Evolutionary conservation across 2,888 invertebrate genomes (phyloP).

Genomic region (Enoplolaimus lenunculus): DNA sequence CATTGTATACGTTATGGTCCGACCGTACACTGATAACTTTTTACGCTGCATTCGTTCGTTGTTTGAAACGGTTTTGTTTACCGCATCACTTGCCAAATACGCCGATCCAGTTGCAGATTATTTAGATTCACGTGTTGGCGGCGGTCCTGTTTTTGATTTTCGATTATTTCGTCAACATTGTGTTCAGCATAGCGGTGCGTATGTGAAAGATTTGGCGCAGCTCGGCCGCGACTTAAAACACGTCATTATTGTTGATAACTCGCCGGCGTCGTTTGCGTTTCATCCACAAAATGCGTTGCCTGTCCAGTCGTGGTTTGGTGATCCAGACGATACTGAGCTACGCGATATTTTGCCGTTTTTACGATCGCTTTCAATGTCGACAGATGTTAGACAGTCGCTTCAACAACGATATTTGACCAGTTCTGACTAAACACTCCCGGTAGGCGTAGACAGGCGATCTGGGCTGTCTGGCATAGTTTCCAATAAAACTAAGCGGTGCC

Average conservation of each 20-base stretch:
- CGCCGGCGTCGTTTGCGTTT: conserved; percentile 98
- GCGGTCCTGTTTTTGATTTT: conserved; percentile 53
- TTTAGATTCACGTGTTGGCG: conserved; percentile 51
- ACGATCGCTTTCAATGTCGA: conserved; percentile 86
- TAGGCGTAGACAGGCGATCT: no score
- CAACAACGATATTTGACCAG: no score
- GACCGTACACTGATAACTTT: conserved; percentile 98
- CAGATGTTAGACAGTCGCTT: conserved; percentile 55
- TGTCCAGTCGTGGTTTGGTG: conserved; percentile 99
- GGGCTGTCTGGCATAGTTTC: no score
- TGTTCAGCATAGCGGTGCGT: conserved; percentile 98
- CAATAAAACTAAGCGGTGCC: no score
- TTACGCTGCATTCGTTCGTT: conserved; percentile 90
- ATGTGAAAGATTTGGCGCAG: conserved; percentile 97
- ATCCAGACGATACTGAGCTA: conserved; percentile 89
- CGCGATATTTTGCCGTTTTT: conserved; percentile 93
- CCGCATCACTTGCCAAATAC: conserved; percentile 96
- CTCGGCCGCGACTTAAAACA: conserved; percentile 87
- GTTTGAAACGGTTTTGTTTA: conserved; percentile 98
- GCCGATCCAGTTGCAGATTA: conserved; percentile 98
- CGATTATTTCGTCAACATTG: conserved; percentile 98
- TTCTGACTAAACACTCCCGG: no score
- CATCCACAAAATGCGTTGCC: conserved; percentile 99
- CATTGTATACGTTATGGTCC: conserved; percentile 89
- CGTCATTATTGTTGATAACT: conserved; percentile 97